Evolutionary conservation across 1,140 invertebrate genomes (phyloP), one percentile per base, ranked within the genome.

Genomic region (Heliothis virescens): DNA sequence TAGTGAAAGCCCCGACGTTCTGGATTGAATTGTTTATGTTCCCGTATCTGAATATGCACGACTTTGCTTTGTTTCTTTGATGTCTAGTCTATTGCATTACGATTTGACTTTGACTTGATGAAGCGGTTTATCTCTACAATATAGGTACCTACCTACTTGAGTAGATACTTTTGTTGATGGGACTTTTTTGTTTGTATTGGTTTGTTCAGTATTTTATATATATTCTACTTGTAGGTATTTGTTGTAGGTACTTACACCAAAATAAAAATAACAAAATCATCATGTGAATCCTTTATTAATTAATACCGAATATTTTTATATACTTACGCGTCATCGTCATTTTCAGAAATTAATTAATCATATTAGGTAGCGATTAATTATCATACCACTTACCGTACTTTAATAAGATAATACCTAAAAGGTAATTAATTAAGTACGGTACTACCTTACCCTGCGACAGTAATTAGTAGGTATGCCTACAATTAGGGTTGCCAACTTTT

Each of bases 51-150:
- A 71, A 67, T 67, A 67, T 67, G 21, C 67, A 29, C 67, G 67
- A 71, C 63, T 29, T 71, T 18, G 12, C 21, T 71, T 71, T 71
- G 48, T 71, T 53, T 48, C 47, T 71, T 71, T 71, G 67, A 71
- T 71, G 48, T 53, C 3, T 41, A 41, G 41, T 48, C 34, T 67
- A 67, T 67, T 67, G 29, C 34, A 18, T 47, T 65, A 41, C 0
- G 13, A n/a, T 47, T 63, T 18, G 12, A 65, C 2, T 65, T 65
- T 47, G 26, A 65, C 62, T 65, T 47, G 62, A 34, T 15, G n/a
- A 63, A 16, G 4, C 3, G n/a, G 16, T 63, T 53, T 57, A 57
- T 57, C 55, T 18, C 55, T 57, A 10, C 16, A 18, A 18, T 57
- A 15, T 57, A n/a, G n/a, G n/a, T n/a, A n/a, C n/a, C n/a, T n/a